phyloP scores from a whole-genome alignment of 2,888 invertebrate genomes.

The Ormyrus pomaceus region DNA sequence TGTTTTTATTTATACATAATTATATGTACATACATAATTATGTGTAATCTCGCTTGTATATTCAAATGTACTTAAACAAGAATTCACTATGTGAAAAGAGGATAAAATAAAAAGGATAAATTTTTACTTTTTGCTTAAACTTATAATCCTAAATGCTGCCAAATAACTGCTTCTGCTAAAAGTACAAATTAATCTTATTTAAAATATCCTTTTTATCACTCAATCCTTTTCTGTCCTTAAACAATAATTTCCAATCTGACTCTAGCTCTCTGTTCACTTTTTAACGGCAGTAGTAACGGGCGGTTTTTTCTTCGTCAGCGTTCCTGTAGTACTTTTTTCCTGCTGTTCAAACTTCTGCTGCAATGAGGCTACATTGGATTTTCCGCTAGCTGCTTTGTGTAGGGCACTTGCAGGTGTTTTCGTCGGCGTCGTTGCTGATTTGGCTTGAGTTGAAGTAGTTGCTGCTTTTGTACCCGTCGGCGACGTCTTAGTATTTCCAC shows the following conservation, averaged over 20 bases:
- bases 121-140: too few species aligned
- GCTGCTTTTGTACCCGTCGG: constrained; percentile 61
- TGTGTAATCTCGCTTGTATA: too few species aligned
- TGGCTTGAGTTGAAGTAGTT: constrained; percentile 25
- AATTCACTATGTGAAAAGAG: too few species aligned
- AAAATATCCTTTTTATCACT: too few species aligned
- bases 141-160: too few species aligned
- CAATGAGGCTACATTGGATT: constrained; percentile 82
- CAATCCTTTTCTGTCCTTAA: not conserved
- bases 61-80: too few species aligned
- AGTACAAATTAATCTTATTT: too few species aligned
- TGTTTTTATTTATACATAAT: not conserved
- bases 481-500: constrained; percentile 63
- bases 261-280: constrained; percentile 2
- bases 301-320: constrained; percentile 32
- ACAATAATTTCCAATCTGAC: too few species aligned
- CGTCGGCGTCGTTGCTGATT: constrained; percentile 44
- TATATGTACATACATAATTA: constrained; percentile 3
- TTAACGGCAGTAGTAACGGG: not conserved
- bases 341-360: constrained; percentile 87
- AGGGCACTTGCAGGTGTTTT: not conserved
- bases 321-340: constrained; percentile 53
- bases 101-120: too few species aligned
- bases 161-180: too few species aligned
- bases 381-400: constrained; percentile 51